Conservation (phyloP, 2,888 invertebrate species). For the Pammene fasciana region DNA sequence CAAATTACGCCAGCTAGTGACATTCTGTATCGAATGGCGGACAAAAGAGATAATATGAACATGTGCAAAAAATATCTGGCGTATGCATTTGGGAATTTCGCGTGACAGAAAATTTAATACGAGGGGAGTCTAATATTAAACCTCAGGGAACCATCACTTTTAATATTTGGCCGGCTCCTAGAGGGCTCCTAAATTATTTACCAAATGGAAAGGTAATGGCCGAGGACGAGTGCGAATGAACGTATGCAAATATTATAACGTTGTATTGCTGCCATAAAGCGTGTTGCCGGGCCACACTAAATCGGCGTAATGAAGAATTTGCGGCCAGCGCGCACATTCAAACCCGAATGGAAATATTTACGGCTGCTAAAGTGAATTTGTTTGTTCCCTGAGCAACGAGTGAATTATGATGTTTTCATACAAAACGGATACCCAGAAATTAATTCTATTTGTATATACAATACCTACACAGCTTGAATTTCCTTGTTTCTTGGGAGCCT, state of each 20-base stretch:
- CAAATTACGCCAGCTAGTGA: constrained; percentile 64
- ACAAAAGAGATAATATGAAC: constrained; percentile 80
- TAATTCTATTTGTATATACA: neutral
- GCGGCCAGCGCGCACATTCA: constrained; percentile 55
- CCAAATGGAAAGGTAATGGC: constrained; percentile 83
- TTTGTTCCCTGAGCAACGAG: constrained; percentile 61
- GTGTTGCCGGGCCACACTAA: constrained; percentile 63
- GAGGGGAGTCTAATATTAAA: constrained; percentile 83
- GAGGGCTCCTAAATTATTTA: constrained; percentile 83
- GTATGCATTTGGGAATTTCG: constrained; percentile 83
- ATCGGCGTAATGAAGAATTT: constrained; percentile 69
- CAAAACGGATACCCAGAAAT: constrained; percentile 7
- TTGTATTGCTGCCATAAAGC: constrained; percentile 74
- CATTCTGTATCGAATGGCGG: constrained; percentile 80
- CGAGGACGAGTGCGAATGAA: constrained; percentile 79
- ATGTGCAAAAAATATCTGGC: constrained; percentile 83
- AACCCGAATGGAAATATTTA: constrained; percentile 52
- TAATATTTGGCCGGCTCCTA: constrained; percentile 81
- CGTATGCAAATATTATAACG: constrained; percentile 82
- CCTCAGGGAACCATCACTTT: constrained; percentile 83
- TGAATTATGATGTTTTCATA: constrained; percentile 45
- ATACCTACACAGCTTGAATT: too few species aligned
- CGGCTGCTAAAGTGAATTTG: constrained; percentile 63
- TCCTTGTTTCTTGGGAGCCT: too few species aligned
- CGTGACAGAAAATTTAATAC: constrained; percentile 83